phyloP scores from a whole-genome alignment of 2,888 invertebrate species.

The Brachyptera putata region DNA sequence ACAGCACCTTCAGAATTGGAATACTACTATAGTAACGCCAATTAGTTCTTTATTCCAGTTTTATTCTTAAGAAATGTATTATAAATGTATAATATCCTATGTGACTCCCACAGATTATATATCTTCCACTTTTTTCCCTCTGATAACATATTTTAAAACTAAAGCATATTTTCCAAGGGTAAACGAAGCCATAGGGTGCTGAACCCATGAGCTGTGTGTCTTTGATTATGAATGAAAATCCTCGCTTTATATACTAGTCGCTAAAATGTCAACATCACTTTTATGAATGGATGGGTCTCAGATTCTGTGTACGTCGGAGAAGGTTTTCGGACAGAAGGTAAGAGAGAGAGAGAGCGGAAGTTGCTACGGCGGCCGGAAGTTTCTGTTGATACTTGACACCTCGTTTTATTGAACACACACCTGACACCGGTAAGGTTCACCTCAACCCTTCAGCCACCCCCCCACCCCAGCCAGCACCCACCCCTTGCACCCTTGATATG shows the following conservation, averaged over 20 bases:
- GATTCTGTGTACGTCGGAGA: background rate
- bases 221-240: conserved; percentile 1
- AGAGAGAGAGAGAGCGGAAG: background rate
- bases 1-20: too few relatives aligned
- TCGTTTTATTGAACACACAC: conserved; percentile 2
- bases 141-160: too few relatives aligned
- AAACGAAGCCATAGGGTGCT: too few relatives aligned
- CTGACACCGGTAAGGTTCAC: background rate
- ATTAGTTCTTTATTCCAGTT: too few relatives aligned
- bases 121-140: too few relatives aligned
- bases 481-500: too few relatives aligned
- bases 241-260: background rate
- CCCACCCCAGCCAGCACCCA: background rate
- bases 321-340: background rate
- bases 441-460: background rate
- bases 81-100: too few relatives aligned
- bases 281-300: conserved; percentile 1
- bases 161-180: too few relatives aligned
- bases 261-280: conserved; percentile 3
- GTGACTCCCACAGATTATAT: too few relatives aligned
- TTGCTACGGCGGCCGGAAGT: background rate
- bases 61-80: too few relatives aligned
- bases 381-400: background rate
- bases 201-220: too few relatives aligned
- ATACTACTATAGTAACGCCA: too few relatives aligned